phyloP scores from a whole-genome alignment of 2,113 vertebrate genomes.

The Lophura nycthemera region DNA sequence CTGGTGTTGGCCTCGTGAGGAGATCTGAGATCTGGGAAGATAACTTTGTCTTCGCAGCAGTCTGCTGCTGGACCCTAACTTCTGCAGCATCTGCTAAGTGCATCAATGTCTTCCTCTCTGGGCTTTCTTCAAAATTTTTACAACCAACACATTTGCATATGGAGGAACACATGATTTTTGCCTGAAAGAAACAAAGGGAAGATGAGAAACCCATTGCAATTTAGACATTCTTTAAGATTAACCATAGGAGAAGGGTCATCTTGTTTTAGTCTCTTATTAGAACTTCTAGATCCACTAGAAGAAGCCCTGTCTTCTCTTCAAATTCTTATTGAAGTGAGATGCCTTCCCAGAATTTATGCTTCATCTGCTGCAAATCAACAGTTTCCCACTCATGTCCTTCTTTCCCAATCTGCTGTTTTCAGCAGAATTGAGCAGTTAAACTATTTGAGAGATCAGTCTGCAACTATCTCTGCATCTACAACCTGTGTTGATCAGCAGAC shows the following conservation, averaged over 20 bases:
- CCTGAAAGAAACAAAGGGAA: conserved; percentile 77
- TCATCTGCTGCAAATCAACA: not conserved
- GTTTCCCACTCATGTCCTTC: not conserved
- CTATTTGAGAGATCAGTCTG: not conserved
- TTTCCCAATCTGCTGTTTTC: not conserved
- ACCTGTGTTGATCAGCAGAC: not conserved
- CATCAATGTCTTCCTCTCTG: conserved; percentile 96
- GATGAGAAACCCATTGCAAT: not conserved
- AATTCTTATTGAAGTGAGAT: not conserved
- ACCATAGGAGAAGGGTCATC: not conserved
- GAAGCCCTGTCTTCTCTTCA: not conserved
- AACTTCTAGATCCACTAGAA: not conserved
- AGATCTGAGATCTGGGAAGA: conserved; percentile 98
- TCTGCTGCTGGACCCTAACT: conserved; percentile 96
- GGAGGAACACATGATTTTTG: conserved; percentile 99
- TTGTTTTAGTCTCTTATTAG: not conserved
- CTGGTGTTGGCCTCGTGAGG: conserved; percentile 89
- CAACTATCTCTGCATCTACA: not conserved
- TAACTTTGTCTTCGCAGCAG: conserved; percentile 95
- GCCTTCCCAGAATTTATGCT: not conserved
- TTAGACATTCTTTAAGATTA: not conserved
- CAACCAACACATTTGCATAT: conserved; percentile 98
- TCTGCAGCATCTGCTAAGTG: conserved; percentile 97
- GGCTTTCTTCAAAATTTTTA: conserved; percentile 99
- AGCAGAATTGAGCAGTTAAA: not conserved